Evolutionary conservation across 2,888 invertebrate species (phyloP).

Genomic region (Zygaena filipendulae): DNA sequence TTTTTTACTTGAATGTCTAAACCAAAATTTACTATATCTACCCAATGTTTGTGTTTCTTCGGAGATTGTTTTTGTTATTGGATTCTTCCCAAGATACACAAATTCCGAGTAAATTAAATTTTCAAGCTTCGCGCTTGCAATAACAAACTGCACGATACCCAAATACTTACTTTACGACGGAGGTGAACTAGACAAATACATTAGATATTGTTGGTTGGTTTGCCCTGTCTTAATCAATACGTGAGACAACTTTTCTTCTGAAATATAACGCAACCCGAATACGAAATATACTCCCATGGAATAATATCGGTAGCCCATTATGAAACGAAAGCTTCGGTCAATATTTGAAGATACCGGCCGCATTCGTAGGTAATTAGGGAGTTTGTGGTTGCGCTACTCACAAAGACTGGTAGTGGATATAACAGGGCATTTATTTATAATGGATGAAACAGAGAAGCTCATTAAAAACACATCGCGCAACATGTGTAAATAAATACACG

Average conservation of each 20-base stretch:
- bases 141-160: not conserved
- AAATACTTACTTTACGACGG: too few species aligned
- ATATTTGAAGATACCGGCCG: conserved; percentile 55
- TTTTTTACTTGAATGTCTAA: not conserved
- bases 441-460: conserved; percentile 36
- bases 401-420: conserved; percentile 62
- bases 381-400: conserved; percentile 32
- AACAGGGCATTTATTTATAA: conserved; percentile 45
- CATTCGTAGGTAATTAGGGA: conserved; percentile 53
- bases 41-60: too few species aligned
- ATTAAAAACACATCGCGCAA: conserved; percentile 56
- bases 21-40: too few species aligned
- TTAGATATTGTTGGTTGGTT: conserved; percentile 31
- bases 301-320: conserved; percentile 62
- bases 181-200: conserved; percentile 40
- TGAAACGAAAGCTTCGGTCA: conserved; percentile 57
- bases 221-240: conserved; percentile 35
- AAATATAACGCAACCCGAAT: conserved; percentile 45
- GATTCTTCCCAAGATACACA: too few species aligned
- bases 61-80: too few species aligned
- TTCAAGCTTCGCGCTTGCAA: not conserved
- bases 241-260: conserved; percentile 35
- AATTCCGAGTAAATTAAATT: not conserved
- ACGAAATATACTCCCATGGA: conserved; percentile 34
- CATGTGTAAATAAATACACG: conserved; percentile 62